Conservation (phyloP, 2,888 invertebrate genomes). For the Tribolium freemani region DNA sequence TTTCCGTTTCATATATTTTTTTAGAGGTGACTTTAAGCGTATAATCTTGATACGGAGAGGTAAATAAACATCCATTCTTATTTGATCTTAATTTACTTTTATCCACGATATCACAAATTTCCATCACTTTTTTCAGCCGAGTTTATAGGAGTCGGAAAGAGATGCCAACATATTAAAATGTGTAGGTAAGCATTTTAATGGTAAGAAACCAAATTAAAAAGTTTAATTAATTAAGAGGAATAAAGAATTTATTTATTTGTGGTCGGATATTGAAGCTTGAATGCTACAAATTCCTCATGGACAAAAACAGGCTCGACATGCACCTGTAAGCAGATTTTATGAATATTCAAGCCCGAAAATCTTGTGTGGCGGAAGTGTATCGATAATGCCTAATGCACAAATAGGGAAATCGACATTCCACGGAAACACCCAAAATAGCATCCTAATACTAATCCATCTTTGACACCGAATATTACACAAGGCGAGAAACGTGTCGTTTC, state of each 20-base stretch:
- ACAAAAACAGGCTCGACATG: neutral
- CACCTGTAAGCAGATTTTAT: neutral
- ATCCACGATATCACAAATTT: slow-evolving; percentile 17
- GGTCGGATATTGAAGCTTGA: slow-evolving; percentile 25
- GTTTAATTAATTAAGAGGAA: slow-evolving; percentile 42
- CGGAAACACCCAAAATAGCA: neutral
- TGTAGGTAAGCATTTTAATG: slow-evolving; percentile 35
- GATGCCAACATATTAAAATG: slow-evolving; percentile 8
- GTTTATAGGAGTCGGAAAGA: neutral
- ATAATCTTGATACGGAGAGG: slow-evolving; percentile 41
- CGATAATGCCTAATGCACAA: neutral
- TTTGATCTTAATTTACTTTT: slow-evolving; percentile 39
- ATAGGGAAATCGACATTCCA: neutral
- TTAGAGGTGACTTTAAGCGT: slow-evolving; percentile 35
- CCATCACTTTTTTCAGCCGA: slow-evolving; percentile 8
- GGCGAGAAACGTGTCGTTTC: slow-evolving; percentile 1
- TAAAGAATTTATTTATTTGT: slow-evolving; percentile 31
- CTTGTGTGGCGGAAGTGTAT: neutral
- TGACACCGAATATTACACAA: neutral
- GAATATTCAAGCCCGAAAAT: neutral
- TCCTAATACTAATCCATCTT: neutral
- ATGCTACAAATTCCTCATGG: slow-evolving; percentile 27
- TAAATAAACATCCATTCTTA: slow-evolving; percentile 42
- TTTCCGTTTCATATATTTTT: slow-evolving; percentile 52
- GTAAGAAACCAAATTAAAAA: slow-evolving; percentile 18